Percentiles rank a stretch among this genome's conserved stretches.
phyloP scores from a whole-genome alignment of 2,113 vertebrate genomes.

The Phasianus colchicus region DNA sequence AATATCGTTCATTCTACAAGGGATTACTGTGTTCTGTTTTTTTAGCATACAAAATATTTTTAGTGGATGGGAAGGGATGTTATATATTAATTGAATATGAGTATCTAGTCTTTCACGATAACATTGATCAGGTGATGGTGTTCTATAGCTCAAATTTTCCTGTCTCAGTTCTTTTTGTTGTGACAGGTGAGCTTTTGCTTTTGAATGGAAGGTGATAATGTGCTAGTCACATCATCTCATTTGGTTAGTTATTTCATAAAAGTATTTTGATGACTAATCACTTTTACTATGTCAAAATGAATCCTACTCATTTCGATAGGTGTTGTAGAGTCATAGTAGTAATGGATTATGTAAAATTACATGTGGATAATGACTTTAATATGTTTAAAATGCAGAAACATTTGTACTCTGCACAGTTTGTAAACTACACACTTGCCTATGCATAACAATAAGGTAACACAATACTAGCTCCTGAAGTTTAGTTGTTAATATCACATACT shows the following conservation, averaged over 20 bases:
- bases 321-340: neutral
- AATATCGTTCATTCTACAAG: neutral
- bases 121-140: neutral
- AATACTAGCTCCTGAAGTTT: neutral
- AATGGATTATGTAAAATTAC: slow-evolving; percentile 37
- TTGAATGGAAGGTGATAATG: slow-evolving; percentile 31
- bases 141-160: neutral
- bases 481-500: neutral
- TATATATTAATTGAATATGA: neutral
- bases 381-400: neutral
- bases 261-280: slow-evolving; percentile 67
- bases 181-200: slow-evolving; percentile 44
- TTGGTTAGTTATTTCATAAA: slow-evolving; percentile 50
- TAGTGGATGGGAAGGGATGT: neutral
- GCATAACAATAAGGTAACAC: neutral
- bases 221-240: slow-evolving; percentile 51
- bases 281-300: slow-evolving; percentile 57
- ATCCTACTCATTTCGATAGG: slow-evolving; percentile 51
- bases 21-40: neutral
- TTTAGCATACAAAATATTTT: neutral
- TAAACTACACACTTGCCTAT: neutral
- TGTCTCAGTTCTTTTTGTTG: slow-evolving; percentile 6
- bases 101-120: neutral
- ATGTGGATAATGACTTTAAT: neutral
- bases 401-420: neutral